phyloP scores from a whole-genome alignment of 1,140 invertebrate genomes.

The Leptinotarsa lineolata region DNA sequence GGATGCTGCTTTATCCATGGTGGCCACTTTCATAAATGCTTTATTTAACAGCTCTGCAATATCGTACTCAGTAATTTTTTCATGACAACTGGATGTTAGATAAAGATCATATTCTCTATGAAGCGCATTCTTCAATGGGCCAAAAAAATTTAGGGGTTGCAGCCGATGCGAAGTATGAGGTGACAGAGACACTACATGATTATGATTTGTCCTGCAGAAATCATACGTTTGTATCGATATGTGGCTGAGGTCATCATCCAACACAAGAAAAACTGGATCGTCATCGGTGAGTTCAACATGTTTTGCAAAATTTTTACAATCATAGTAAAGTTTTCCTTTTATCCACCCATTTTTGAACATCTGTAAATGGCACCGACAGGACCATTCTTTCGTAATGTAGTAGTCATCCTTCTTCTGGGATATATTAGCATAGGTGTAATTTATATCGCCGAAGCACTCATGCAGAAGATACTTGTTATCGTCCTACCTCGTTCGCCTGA shows the following conservation, averaged over 20 bases:
- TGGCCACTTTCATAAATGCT: slow-evolving; percentile 3
- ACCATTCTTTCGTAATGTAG: not conserved
- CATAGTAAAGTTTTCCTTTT: too few species aligned
- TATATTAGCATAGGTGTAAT: not conserved
- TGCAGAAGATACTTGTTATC: too few species aligned
- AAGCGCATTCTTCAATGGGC: too few species aligned
- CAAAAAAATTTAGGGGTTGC: not conserved
- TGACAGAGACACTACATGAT: not conserved
- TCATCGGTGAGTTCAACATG: too few species aligned
- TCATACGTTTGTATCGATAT: not conserved
- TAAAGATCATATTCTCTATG: too few species aligned
- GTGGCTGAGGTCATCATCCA: not conserved
- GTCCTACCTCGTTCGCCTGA: too few species aligned
- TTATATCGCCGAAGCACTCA: too few species aligned
- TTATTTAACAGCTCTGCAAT: not conserved
- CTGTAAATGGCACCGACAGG: not conserved
- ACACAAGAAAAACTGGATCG: not conserved
- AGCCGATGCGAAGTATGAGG: not conserved
- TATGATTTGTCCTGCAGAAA: not conserved
- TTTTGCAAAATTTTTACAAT: too few species aligned
- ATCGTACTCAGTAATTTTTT: not conserved
- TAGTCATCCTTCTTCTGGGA: not conserved
- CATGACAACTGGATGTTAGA: not conserved
- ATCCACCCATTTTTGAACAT: too few species aligned
- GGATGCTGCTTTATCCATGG: not conserved